These are phyloP conservation scores for Carcina quercana DNA, from an alignment of 2,888 invertebrate species.

Conservation along the genomic window DNA sequence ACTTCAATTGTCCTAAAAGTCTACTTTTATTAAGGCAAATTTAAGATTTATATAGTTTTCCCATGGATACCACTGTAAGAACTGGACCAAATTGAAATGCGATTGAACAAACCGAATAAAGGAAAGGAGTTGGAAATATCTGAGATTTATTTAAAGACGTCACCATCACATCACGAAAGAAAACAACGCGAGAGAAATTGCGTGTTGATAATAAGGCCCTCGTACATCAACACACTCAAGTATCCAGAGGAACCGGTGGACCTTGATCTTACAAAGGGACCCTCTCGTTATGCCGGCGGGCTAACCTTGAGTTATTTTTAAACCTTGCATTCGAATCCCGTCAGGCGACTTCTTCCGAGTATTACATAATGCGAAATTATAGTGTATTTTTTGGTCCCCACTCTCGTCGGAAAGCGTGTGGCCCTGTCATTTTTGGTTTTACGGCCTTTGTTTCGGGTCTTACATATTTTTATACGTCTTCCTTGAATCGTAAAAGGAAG, in stretches of 20 bases:
- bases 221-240: constrained; percentile 21
- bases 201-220: neutral
- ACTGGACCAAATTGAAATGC: too few relatives aligned
- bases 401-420: constrained; percentile 57
- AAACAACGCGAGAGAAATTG: neutral
- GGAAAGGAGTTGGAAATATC: too few relatives aligned
- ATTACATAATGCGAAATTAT: constrained; percentile 71
- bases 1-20: too few relatives aligned
- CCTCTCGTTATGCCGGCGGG: constrained; percentile 46
- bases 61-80: too few relatives aligned
- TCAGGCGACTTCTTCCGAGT: constrained; percentile 65
- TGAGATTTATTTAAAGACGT: too few relatives aligned
- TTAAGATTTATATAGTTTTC: too few relatives aligned
- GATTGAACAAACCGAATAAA: too few relatives aligned
- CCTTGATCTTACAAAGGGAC: constrained; percentile 70
- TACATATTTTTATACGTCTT: constrained; percentile 68
- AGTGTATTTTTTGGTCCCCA: constrained; percentile 51
- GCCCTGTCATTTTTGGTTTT: constrained; percentile 69
- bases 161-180: too few relatives aligned
- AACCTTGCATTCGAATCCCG: constrained; percentile 64
- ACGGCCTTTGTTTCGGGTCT: constrained; percentile 66
- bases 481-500: constrained; percentile 71
- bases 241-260: constrained; percentile 63
- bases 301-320: constrained; percentile 73
- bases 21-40: too few relatives aligned